Base-by-base conservation (phyloP, 2,797 vertebrate species). In the Graptemys geographica region DNA sequence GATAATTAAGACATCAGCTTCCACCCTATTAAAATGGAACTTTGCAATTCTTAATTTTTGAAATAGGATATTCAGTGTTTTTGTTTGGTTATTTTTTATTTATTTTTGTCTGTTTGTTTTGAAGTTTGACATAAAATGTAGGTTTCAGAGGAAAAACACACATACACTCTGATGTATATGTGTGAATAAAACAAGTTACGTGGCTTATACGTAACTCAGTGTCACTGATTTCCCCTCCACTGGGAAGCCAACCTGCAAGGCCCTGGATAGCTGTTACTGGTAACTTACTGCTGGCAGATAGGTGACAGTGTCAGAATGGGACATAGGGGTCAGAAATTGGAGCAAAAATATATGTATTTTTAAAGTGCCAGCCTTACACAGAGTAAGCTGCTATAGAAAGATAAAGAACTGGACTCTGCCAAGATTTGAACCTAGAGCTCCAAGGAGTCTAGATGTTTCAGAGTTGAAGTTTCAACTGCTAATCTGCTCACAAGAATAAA, bases 181-280 rank as follows among this genome's bases (percentile, higher is more conserved):
- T 37, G n/a, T 37, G 5, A 69, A 19, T 37, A 19, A 69, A 69
- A 69, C 65, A 69, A 69, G n/a, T 69, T 69, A 69, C 5, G 4
- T 69, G 7, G 31, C 28, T 62, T 62, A 62, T 62, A 62, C 31
- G 13, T 33, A 62, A 62, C 59, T 31, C 31, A n/a, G 16, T 62
- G 15, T 33, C 2, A 33, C 19, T 6, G 10, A 0, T 72, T 6
- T 3, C 10, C 59, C n/a, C 19, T 84, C 1, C 37, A 16, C 59
- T 37, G 19, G 16, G 9, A 69, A 69, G 65, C n/a, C 19, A 37
- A 37, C 37, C 57, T 44, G 0, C 51, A 4, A 7, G n/a, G 3
- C 12, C 2, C 0, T 0, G 51, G 37, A 4, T 49, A 65, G 87
- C 81, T 59, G 83, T 86, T 59, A 85, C 83, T 87, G 1, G 1